phyloP scores from a whole-genome alignment of 2,888 invertebrate species.

The Melanostoma mellinum region DNA sequence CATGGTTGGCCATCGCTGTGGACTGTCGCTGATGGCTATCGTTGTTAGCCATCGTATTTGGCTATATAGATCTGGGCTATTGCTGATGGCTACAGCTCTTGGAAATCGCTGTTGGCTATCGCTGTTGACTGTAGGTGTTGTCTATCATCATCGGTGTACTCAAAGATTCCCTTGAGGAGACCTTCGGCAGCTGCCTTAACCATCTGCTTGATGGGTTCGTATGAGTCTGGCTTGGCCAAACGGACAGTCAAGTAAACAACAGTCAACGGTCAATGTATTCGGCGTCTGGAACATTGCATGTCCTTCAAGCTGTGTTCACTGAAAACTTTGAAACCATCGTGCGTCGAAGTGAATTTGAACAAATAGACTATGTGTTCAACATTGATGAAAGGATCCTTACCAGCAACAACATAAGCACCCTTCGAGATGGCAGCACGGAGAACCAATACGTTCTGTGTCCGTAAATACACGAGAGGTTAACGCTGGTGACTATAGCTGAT shows the following conservation, averaged over 20 bases:
- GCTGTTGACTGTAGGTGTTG: too few relatives aligned
- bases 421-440: constrained; percentile 84
- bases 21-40: too few relatives aligned
- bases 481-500: too few relatives aligned
- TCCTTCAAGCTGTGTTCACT: constrained; percentile 79
- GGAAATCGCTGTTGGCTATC: too few relatives aligned
- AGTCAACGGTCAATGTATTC: constrained; percentile 98
- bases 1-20: too few relatives aligned
- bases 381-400: constrained; percentile 99
- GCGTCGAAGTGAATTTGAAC: constrained; percentile 99
- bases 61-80: too few relatives aligned
- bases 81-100: too few relatives aligned
- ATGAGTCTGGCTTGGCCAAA: constrained; percentile 91
- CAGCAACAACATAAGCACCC: constrained; percentile 93
- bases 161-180: constrained; percentile 94
- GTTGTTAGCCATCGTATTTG: too few relatives aligned
- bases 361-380: constrained; percentile 99
- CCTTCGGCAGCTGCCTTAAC: constrained; percentile 94
- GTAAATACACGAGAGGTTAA: constrained; percentile 86
- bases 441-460: constrained; percentile 96
- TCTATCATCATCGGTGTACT: constrained; percentile 94
- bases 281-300: constrained; percentile 85
- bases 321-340: constrained; percentile 92
- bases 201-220: constrained; percentile 94
- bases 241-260: constrained; percentile 98